Evolutionary conservation across 2,888 invertebrate genomes (phyloP).

Genomic region (Oscheius sp.): DNA sequence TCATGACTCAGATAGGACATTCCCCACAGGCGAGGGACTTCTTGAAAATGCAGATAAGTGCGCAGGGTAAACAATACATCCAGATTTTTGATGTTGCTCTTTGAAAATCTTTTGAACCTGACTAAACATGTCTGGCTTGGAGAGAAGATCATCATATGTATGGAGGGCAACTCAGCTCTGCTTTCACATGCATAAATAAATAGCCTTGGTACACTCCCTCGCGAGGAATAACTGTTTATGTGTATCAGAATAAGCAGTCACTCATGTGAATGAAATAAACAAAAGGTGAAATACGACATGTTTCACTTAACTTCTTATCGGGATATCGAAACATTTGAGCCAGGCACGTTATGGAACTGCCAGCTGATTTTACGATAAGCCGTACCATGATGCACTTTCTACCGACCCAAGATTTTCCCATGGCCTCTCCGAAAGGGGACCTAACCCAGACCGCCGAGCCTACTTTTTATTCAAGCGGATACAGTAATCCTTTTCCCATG

Average conservation of each 20-base stretch:
- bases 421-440: no score
- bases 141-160: background rate
- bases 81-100: constrained; percentile 27
- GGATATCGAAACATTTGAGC: constrained; percentile 1
- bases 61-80: constrained; percentile 27
- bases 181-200: no score
- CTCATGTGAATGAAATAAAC: no score
- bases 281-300: no score
- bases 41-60: constrained; percentile 24
- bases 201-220: no score
- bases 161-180: background rate
- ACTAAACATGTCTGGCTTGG: constrained; percentile 22
- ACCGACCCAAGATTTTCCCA: background rate
- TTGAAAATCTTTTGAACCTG: constrained; percentile 28
- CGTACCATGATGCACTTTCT: background rate
- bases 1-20: constrained; percentile 8
- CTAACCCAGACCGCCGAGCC: no score
- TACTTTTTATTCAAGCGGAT: background rate
- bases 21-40: constrained; percentile 8
- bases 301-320: constrained; percentile 7
- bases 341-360: constrained; percentile 20
- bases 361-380: constrained; percentile 27
- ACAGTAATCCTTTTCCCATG: constrained; percentile 9
- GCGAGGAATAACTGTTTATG: no score
- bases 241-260: no score